phyloP scores from a whole-genome alignment of 1,140 invertebrate genomes.

The honey bee (Apis mellifera) region Amel_HAv3.1 CM009934.2:5335501-5336000 shows the following conservation, averaged over 20 bases:
- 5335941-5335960: slow-evolving; percentile 57
- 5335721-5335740: not conserved
- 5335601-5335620: too few species aligned
- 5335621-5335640: too few species aligned
- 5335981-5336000: slow-evolving; percentile 36
- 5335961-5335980: slow-evolving; percentile 39
- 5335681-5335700: not conserved
- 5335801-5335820: slow-evolving; percentile 10
- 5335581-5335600: too few species aligned
- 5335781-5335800: not conserved
- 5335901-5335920: slow-evolving; percentile 23
- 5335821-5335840: not conserved
- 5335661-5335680: too few species aligned
- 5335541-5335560: slow-evolving; percentile 1
- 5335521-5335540: slow-evolving; percentile 14
- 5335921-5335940: slow-evolving; percentile 35
- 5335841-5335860: slow-evolving; percentile 18
- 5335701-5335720: not conserved
- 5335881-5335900: slow-evolving; percentile 36
- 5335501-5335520: slow-evolving; percentile 41
- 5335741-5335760: too few species aligned
- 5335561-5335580: too few species aligned
- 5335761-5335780: slow-evolving; percentile 4
- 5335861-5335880: not conserved
- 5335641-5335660: too few species aligned